These are phyloP conservation scores for Phyto melanocephala DNA, from an alignment of 2,888 invertebrate genomes.

Conservation along the genomic window DNA sequence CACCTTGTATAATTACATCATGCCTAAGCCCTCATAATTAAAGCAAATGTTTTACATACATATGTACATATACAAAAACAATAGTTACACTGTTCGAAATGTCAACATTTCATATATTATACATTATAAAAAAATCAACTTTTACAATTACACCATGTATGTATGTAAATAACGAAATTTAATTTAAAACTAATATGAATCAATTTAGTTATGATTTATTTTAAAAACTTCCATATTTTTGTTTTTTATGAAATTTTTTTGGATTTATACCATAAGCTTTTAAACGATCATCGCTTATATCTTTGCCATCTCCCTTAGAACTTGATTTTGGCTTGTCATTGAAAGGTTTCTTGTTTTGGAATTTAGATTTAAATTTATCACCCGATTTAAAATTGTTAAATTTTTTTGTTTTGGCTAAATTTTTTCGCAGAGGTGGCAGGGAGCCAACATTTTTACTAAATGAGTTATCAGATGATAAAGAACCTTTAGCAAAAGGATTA, in stretches of 20 bases:
- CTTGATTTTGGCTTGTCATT: background rate
- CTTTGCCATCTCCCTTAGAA: constrained; percentile 35
- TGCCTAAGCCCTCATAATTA: no score
- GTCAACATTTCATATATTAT: no score
- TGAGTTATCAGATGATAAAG: background rate
- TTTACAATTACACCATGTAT: no score
- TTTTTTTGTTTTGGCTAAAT: constrained; percentile 37
- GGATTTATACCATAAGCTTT: constrained; percentile 96
- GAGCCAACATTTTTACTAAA: background rate
- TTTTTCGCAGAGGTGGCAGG: constrained; percentile 66
- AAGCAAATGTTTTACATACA: no score
- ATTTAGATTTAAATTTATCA: constrained; percentile 38
- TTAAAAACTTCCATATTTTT: constrained; percentile 70
- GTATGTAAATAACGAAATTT: no score
- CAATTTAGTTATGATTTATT: constrained; percentile 40
- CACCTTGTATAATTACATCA: no score
- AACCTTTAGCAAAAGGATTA: constrained; percentile 46
- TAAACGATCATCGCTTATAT: constrained; percentile 87
- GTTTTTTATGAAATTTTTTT: constrained; percentile 83
- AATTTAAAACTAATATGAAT: no score
- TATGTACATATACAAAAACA: no score
- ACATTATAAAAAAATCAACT: no score
- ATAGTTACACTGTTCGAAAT: no score
- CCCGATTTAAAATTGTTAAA: constrained; percentile 26
- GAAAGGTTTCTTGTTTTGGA: constrained; percentile 46